These are phyloP conservation scores for Oedothorax gibbosus DNA, from an alignment of 1,140 invertebrate species.

Conservation along the genomic window DNA sequence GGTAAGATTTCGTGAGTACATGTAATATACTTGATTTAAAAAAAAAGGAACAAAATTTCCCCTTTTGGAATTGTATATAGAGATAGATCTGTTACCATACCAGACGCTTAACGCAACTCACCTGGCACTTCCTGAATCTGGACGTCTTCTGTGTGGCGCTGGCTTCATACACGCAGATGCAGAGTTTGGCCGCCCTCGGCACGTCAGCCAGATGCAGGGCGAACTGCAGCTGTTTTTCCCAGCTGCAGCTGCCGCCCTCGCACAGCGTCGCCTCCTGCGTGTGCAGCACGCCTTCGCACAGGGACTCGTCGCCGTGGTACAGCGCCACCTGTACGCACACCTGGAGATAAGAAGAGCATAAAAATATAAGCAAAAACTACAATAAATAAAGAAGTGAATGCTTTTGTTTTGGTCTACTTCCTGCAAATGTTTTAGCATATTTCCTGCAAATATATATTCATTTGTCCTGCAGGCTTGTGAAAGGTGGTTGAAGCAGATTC, in stretches of 20 bases:
- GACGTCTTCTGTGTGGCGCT: constrained; percentile 38
- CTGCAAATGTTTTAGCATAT: too few species aligned
- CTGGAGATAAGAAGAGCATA: constrained; percentile 69
- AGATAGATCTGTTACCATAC: too few species aligned
- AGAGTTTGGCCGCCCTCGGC: constrained; percentile 88
- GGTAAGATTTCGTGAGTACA: too few species aligned
- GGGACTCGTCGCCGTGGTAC: constrained; percentile 85
- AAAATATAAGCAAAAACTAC: too few species aligned
- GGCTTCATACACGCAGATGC: constrained; percentile 86
- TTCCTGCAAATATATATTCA: too few species aligned
- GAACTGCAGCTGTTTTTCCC: constrained; percentile 84
- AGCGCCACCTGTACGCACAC: constrained; percentile 85
- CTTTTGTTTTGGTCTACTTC: too few species aligned
- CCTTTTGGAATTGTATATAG: too few species aligned
- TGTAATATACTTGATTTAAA: not conserved
- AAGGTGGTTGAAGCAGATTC: too few species aligned
- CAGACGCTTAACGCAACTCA: not conserved
- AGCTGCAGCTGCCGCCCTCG: constrained; percentile 76
- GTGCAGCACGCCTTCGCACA: constrained; percentile 80
- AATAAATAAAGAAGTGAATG: too few species aligned
- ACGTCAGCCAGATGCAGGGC: constrained; percentile 82
- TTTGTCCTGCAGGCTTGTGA: too few species aligned
- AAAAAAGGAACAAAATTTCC: too few species aligned
- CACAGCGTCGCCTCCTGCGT: constrained; percentile 73
- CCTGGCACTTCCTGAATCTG: constrained; percentile 49